Percentiles rank a stretch among this genome's conserved stretches.
Evolutionary conservation across 2,888 invertebrate genomes (phyloP).

Genomic region (Drosophila kanekoi): DNA sequence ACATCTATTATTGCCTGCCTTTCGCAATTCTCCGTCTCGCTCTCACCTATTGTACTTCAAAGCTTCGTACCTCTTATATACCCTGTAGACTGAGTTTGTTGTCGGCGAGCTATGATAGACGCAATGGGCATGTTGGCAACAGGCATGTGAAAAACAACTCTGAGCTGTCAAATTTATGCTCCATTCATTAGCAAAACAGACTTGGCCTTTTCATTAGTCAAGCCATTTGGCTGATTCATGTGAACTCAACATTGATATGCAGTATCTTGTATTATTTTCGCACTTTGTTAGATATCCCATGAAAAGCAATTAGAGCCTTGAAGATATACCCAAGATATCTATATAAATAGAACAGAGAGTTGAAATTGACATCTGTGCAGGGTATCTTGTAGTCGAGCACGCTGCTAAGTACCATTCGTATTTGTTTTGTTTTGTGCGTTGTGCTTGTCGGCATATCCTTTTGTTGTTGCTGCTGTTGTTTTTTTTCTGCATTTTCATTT

Average conservation of each 20-base stretch:
- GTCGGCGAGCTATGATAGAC: neutral
- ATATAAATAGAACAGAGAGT: no score
- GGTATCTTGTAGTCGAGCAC: constrained; percentile 1
- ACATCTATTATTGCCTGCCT: constrained; percentile 39
- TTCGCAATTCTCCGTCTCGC: constrained; percentile 15
- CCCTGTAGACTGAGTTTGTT: neutral
- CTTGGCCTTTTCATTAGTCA: no score
- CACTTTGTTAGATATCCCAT: no score
- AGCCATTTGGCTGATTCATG: neutral
- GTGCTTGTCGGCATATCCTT: constrained; percentile 44
- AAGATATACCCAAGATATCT: no score
- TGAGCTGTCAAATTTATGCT: no score
- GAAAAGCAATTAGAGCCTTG: no score
- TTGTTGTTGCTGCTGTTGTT: constrained; percentile 64
- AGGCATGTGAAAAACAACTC: no score
- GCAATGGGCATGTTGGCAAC: no score
- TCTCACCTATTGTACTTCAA: constrained; percentile 5
- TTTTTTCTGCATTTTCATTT: constrained; percentile 73
- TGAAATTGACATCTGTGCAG: no score
- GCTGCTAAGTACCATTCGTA: neutral
- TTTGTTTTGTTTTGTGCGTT: constrained; percentile 27
- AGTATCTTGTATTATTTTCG: neutral
- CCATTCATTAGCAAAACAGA: no score
- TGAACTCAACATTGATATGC: neutral
- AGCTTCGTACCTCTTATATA: neutral